These are phyloP conservation scores for Nebria salina DNA, from an alignment of 2,888 invertebrate species.

Conservation along the genomic window DNA sequence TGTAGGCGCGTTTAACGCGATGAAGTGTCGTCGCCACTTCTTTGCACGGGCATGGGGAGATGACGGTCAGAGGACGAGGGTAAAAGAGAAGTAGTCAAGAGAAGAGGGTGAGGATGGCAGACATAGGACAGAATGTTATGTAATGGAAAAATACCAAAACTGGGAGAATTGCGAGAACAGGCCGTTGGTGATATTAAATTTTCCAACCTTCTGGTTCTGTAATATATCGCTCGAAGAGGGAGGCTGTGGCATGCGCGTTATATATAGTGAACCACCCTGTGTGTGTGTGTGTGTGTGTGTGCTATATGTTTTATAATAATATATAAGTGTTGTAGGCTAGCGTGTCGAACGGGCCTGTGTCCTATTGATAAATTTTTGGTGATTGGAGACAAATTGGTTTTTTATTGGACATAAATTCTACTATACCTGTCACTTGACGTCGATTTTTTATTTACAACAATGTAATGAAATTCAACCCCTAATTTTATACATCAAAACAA, in stretches of 20 bases:
- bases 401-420: conserved; percentile 42
- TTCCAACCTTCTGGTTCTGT: conserved; percentile 63
- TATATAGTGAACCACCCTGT: conserved; percentile 41
- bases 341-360: conserved; percentile 31
- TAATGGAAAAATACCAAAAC: conserved; percentile 63
- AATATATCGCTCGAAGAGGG: conserved; percentile 58
- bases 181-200: conserved; percentile 63
- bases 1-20: conserved; percentile 16
- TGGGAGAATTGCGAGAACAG: conserved; percentile 60
- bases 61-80: conserved; percentile 4
- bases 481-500: conserved; percentile 4
- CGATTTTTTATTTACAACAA: conserved; percentile 12
- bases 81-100: not conserved
- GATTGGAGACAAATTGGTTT: conserved; percentile 45
- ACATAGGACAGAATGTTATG: conserved; percentile 58
- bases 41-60: not conserved
- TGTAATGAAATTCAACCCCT: conserved; percentile 16
- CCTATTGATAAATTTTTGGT: conserved; percentile 45
- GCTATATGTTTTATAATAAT: conserved; percentile 43
- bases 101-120: conserved; percentile 18
- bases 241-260: conserved; percentile 44
- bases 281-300: not conserved
- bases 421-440: conserved; percentile 14
- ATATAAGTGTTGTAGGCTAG: conserved; percentile 43
- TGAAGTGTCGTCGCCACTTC: conserved; percentile 2